These are phyloP conservation scores for Hydractinia symbiolongicarpus DNA, from an alignment of 30 jellyfish, hydroid and myxozoan species.

Conservation along the genomic window DNA sequence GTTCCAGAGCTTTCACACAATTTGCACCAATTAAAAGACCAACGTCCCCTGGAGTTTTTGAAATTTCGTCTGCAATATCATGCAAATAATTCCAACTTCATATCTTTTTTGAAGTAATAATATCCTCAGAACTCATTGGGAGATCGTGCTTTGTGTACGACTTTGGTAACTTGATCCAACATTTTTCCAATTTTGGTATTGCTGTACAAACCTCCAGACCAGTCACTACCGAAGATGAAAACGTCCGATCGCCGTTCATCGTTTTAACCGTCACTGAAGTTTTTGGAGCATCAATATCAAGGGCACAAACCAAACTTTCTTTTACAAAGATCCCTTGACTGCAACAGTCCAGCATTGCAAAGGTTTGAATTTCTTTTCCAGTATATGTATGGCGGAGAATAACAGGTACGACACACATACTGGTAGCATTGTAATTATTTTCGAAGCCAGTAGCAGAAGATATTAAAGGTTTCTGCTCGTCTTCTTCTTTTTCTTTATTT, in stretches of 20 bases:
- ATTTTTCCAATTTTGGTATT: background rate
- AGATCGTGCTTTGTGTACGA: background rate
- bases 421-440: background rate
- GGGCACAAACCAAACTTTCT: background rate
- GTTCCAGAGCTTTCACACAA: too few species aligned
- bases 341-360: background rate
- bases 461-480: too few species aligned
- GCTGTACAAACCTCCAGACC: background rate
- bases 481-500: background rate
- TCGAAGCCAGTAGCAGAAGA: background rate
- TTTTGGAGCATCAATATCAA: background rate
- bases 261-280: background rate
- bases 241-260: background rate
- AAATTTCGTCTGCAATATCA: too few species aligned
- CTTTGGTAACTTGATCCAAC: background rate
- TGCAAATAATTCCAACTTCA: too few species aligned
- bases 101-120: background rate
- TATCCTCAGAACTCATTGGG: background rate
- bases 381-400: background rate
- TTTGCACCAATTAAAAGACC: too few species aligned
- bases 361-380: background rate
- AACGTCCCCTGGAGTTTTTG: too few species aligned
- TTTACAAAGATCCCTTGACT: background rate
- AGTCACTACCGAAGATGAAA: background rate
- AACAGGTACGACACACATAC: background rate